Conservation (phyloP, 2,888 invertebrate genomes). For the Deroplatys truncata region DNA sequence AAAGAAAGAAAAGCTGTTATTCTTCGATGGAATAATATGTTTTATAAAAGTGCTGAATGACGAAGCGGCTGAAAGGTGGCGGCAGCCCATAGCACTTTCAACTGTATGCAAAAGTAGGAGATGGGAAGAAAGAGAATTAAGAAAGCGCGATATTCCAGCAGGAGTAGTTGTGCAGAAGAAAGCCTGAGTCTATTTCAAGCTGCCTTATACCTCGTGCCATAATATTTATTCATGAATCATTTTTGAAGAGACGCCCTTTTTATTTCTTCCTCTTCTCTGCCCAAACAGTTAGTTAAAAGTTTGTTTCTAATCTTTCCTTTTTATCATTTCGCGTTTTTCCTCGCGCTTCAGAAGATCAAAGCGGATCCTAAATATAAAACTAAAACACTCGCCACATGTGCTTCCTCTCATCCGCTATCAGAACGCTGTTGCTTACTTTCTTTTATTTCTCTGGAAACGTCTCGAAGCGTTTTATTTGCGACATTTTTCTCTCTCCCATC, state of each 20-base stretch:
- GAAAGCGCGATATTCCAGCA: not conserved
- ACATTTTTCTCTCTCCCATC: not conserved
- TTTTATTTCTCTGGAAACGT: not conserved
- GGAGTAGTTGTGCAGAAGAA: not conserved
- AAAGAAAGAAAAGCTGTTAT: not conserved
- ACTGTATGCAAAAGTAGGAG: not conserved
- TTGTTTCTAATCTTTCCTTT: not conserved
- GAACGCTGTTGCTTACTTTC: not conserved
- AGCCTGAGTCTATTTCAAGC: not conserved
- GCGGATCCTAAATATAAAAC: constrained; percentile 10
- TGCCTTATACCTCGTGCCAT: not conserved
- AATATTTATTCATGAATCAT: constrained; percentile 12
- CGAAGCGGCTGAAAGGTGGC: not conserved
- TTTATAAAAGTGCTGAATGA: not conserved
- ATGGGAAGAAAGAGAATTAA: not conserved
- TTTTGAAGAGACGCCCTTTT: not conserved
- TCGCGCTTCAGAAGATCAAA: not conserved
- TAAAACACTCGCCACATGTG: constrained; percentile 2
- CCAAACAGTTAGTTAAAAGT: constrained; percentile 12
- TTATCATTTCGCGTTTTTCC: not conserved
- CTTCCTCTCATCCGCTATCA: not conserved
- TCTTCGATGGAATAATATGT: not conserved
- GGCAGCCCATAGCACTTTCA: not conserved
- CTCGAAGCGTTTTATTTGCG: not conserved
- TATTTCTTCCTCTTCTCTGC: not conserved